Base-by-base conservation (phyloP, 2,888 invertebrate genomes). In the Acleris holmiana region DNA sequence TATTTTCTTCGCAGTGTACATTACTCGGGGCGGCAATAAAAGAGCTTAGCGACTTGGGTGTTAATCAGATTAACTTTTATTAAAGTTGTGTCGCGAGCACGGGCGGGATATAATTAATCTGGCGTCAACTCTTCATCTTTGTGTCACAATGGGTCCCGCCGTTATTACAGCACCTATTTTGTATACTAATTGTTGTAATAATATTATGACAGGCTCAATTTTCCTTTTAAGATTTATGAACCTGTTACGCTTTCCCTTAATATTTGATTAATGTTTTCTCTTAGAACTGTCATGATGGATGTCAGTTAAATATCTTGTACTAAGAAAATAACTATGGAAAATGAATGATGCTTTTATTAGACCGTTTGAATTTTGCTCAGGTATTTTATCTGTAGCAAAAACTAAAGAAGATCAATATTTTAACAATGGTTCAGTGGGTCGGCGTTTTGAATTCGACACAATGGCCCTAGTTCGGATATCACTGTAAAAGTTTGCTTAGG, bases 401-500 rank as follows among this genome's bases (percentile, higher is more conserved):
- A 81, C 77, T 76, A 76, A 68, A 76, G 75, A 80, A 76, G 76
- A 79, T 80, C 80, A 82, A 84, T 83, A 82, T 81, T 78, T 76
- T 70, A 75, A 69, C 69, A 72, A 71, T 67, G 75, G 74, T 78
- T 76, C 74, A 70, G 73, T 71, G 73, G 71, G 71, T 76, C 66
- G 71, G 69, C 73, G 76, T 80, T 83, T 81, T 78, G 78, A 82
- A 83, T 82, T 77, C 73, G 79, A 79, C 74, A 83, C 81, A 86
- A 85, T 82, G 76, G 73, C 67, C 69, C 69, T 73, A 79, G 82
- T 85, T 82, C 72, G 77, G 82, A 83, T 85, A 68, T 67, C 65
- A 79, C 83, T 77, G 79, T 80, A 76, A 72, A 80, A 83, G 87
- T 90, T 89, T 88, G 80, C 82, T 88, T 88, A 89, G 88, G 89